A percentile compares a stretch with the other conserved stretches of the same genome.
Conservation (phyloP, 2,113 vertebrate species). For the Gadus macrocephalus region DNA sequence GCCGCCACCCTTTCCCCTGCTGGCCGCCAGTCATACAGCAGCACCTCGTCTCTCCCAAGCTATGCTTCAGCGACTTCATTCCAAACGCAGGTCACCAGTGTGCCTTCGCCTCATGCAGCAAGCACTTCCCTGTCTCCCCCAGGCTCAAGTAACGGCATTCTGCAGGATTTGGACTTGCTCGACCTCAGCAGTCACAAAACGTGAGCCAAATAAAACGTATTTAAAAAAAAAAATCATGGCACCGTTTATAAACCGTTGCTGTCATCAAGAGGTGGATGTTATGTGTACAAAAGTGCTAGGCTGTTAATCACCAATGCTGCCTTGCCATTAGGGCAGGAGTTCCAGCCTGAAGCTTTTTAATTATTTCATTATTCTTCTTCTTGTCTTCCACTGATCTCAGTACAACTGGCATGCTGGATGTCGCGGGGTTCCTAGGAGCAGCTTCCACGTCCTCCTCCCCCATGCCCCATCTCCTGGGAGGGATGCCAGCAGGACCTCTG, state of each 20-base stretch:
- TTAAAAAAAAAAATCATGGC: not conserved
- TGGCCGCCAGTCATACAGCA: constrained; percentile 16
- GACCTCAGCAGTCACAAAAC: constrained; percentile 55
- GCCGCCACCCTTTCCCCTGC: not conserved
- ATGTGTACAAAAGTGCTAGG: too few species aligned
- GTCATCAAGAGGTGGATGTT: too few species aligned
- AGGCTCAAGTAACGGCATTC: constrained; percentile 34
- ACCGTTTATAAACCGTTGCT: too few species aligned
- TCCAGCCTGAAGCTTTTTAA: too few species aligned
- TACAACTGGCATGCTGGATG: constrained; percentile 50
- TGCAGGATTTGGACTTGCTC: constrained; percentile 60
- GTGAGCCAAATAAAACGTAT: constrained; percentile 32
- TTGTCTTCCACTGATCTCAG: constrained; percentile 53
- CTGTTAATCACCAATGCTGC: too few species aligned
- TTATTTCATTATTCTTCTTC: not conserved
- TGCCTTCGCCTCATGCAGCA: constrained; percentile 13
- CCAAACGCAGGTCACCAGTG: constrained; percentile 16
- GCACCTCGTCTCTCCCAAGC: not conserved
- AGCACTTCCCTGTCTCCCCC: constrained; percentile 6
- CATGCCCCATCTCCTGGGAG: constrained; percentile 54
- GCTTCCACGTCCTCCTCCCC: constrained; percentile 27
- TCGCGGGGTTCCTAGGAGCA: constrained; percentile 10
- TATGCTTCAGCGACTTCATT: not conserved
- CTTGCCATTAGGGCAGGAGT: too few species aligned
- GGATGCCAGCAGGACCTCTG: constrained; percentile 41